Evolutionary conservation across 2,888 invertebrate species (phyloP), one percentile per base, ranked within the genome.

Genomic region (Laothoe populi): DNA sequence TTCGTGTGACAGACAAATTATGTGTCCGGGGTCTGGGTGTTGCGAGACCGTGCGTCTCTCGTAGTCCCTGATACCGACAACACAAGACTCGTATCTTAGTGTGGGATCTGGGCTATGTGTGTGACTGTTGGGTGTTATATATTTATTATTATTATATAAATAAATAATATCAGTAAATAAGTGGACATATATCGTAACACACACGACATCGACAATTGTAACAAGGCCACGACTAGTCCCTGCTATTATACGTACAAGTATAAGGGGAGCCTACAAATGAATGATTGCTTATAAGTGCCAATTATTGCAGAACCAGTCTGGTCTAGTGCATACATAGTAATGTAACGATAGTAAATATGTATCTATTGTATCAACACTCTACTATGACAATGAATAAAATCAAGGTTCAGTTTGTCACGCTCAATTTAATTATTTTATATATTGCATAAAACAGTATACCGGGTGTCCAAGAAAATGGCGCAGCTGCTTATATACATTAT

Each of bases 261-360:
- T 73, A 74, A 79, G 83, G 83, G 81, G 84, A 82, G 76, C 67
- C 66, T 70, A 79, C 80, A 88, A 87, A 88, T 88, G 86, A 87
- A 91, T 90, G 89, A 90, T 90, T 90, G 88, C 90, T 74, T 87
- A 90, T 88, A 92, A 90, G 87, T 90, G 90, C 81, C 68, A 72
- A 64, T 84, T 76, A 88, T 87, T 86, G 76, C 21, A 68, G 66
- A 64, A 70, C 72, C 65, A 65, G 73, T 67, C 67, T 73, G 67
- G 64, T 63, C 65, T 69, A 68, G 46, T 49, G 59, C 53, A 64
- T 57, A 62, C 59, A 68, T 63, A 66, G 57, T 53, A 42, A 62
- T 63, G 61, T 65, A 65, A 68, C 65, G 66, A 65, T 62, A 65
- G 19, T 26, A 23, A 61, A 53, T 61, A 60, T 60, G 19, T 23